Evolutionary conservation across 1,140 invertebrate species (phyloP), one percentile per base, ranked within the genome.

Genomic region (Amyelois transitella): DNA sequence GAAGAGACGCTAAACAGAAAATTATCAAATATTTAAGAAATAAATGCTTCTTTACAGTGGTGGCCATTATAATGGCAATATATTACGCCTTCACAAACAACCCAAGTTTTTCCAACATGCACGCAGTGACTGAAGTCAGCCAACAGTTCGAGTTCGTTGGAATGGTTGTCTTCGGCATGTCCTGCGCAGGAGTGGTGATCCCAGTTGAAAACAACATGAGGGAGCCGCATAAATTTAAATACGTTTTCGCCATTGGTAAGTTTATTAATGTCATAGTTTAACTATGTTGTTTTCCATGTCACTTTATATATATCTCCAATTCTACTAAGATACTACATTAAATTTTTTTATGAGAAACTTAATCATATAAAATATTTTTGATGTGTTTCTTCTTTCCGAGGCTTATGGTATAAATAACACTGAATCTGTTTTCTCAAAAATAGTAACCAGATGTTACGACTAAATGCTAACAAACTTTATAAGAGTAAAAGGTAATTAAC

Each of bases 141-240:
- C 49, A 58, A 2, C 62, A 60, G n/a, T 71, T 85, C 6, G 69
- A 78, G 45, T 81, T 66, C 18, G 55, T 70, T 1, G 82, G 82
- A 4, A 77, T 86, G 69, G 19, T 52, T 0, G 72, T 80, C 0
- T 83, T 81, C 53, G 77, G 77, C 43, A 83, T 86, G 82, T 83
- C 80, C 0, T 81, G 74, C 22, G 63, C 72, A 0, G 77, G 80
- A 0, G 73, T 83, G 0, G 72, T 81, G 0, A 70, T 86, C 5
- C 72, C 80, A 0, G 74, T 86, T n/a, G 78, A 82, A 32, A 80
- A 77, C 25, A 82, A 81, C 21, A 84, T 86, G 82, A 63, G 59
- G 10, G 64, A 78, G 2, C 80, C 81, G 0, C 51, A 55, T 0
- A 72, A 74, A 19, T 81, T 67, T 52, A 57, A 58, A 1, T 6